Percentiles rank a stretch among this genome's conserved stretches.
Evolutionary conservation across 1,140 invertebrate genomes (phyloP).

Genomic region (Bombyx mandarina): DNA sequence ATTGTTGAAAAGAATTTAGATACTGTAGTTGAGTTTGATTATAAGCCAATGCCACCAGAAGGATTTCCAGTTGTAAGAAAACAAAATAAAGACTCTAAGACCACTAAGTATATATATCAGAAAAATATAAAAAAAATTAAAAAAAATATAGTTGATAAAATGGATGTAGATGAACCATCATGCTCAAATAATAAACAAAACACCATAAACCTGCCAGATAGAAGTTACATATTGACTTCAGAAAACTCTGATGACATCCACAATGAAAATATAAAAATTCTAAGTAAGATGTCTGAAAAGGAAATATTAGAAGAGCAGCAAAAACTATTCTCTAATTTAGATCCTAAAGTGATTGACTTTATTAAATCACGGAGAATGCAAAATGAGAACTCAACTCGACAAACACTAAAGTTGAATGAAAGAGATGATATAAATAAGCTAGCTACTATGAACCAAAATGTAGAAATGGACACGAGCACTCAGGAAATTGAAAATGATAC

Average conservation of each 20-base stretch:
- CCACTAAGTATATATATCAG: slow-evolving; percentile 25
- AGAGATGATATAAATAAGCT: slow-evolving; percentile 7
- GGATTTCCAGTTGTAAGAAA: slow-evolving; percentile 45
- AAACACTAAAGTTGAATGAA: slow-evolving; percentile 24
- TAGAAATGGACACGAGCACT: slow-evolving; percentile 26
- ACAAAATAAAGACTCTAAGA: slow-evolving; percentile 13
- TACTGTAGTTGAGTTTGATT: slow-evolving; percentile 22
- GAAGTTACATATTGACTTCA: slow-evolving; percentile 72
- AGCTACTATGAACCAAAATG: slow-evolving; percentile 6
- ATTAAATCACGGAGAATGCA: slow-evolving; percentile 72
- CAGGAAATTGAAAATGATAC: slow-evolving; percentile 20
- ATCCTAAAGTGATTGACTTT: slow-evolving; percentile 78
- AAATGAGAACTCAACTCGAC: slow-evolving; percentile 1
- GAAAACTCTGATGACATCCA: slow-evolving; percentile 77
- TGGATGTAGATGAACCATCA: slow-evolving; percentile 52
- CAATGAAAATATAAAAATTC: slow-evolving; percentile 78
- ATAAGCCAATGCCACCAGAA: slow-evolving; percentile 27
- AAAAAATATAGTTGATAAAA: slow-evolving; percentile 12
- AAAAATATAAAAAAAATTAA: slow-evolving; percentile 26
- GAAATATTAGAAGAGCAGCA: slow-evolving; percentile 84
- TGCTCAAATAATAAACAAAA: slow-evolving; percentile 5
- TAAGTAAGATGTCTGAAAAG: slow-evolving; percentile 79
- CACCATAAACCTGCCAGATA: slow-evolving; percentile 34
- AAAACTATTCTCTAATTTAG: slow-evolving; percentile 76
- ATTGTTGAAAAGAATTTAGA: slow-evolving; percentile 73